Percentiles rank a stretch among this genome's conserved stretches.
Evolutionary conservation across 2,888 invertebrate species (phyloP).

Genomic region (Chaitophorus viminalis): DNA sequence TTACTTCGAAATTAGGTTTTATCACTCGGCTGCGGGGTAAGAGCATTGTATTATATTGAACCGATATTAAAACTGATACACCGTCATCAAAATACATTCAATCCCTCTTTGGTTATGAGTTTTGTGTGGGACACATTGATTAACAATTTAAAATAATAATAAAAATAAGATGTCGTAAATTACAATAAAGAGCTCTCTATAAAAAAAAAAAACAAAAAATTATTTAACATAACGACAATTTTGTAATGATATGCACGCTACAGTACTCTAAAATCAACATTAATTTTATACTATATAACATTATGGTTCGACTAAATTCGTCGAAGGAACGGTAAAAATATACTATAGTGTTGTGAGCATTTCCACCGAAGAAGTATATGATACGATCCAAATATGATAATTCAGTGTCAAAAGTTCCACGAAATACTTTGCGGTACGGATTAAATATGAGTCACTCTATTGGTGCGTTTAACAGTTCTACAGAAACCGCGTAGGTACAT

Average conservation of each 20-base stretch:
- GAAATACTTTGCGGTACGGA: no score
- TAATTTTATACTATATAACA: no score
- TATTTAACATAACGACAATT: neutral
- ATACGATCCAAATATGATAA: no score
- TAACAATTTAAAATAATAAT: no score
- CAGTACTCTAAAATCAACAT: neutral
- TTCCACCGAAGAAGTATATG: no score
- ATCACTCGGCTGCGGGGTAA: neutral
- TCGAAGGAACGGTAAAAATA: no score
- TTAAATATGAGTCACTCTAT: no score
- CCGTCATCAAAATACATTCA: neutral
- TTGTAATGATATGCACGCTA: neutral
- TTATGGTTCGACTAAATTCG: no score
- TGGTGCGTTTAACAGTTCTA: no score
- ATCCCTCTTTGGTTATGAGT: neutral
- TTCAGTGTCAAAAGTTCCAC: no score
- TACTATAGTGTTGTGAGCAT: no score
- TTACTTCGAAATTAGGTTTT: neutral
- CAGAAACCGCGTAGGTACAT: no score
- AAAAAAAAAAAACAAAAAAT: neutral
- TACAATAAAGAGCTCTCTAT: neutral
- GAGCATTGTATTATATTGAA: neutral
- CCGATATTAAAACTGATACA: neutral
- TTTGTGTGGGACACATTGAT: neutral
- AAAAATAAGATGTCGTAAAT: neutral